A percentile compares a stretch with the other conserved stretches of the same genome.
Evolutionary conservation across 2,797 vertebrate species (phyloP).

Genomic region (Coregonus suidteri): DNA sequence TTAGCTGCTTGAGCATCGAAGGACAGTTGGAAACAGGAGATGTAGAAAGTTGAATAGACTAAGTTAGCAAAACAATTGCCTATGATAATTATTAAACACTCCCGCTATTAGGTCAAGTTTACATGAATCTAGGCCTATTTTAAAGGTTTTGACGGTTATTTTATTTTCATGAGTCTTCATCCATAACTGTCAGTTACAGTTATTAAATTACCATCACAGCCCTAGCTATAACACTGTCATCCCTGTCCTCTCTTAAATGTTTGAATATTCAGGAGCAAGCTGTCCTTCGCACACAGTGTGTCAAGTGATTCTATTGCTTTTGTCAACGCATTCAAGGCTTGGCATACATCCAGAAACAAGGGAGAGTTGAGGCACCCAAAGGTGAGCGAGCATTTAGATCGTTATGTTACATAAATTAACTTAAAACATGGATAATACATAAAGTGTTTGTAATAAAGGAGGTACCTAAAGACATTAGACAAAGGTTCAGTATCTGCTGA

Average conservation of each 20-base stretch:
- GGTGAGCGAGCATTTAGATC: slow-evolving; percentile 65
- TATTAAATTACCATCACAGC: too few species aligned
- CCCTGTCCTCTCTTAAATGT: slow-evolving; percentile 18
- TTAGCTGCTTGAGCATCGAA: too few species aligned
- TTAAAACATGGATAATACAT: slow-evolving; percentile 5
- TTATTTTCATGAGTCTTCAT: too few species aligned
- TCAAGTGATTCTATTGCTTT: slow-evolving; percentile 88
- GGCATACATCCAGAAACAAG: slow-evolving; percentile 79
- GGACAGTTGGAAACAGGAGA: too few species aligned
- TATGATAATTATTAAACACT: too few species aligned
- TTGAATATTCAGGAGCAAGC: slow-evolving; percentile 81
- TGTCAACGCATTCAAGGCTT: slow-evolving; percentile 89
- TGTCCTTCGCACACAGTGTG: slow-evolving; percentile 79
- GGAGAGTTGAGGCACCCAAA: slow-evolving; percentile 85
- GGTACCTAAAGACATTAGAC: background rate
- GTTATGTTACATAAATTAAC: background rate
- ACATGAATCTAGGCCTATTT: too few species aligned
- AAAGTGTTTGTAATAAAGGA: background rate
- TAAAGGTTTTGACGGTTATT: too few species aligned
- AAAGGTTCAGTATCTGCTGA: background rate
- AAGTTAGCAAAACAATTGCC: too few species aligned
- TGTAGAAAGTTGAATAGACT: too few species aligned
- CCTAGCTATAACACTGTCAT: background rate
- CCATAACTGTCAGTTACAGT: too few species aligned
- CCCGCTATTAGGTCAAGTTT: too few species aligned